Percentiles rank a stretch among this genome's conserved stretches.
Conservation (phyloP, 2,113 vertebrate species). For the Daphoenositta chrysoptera region DNA sequence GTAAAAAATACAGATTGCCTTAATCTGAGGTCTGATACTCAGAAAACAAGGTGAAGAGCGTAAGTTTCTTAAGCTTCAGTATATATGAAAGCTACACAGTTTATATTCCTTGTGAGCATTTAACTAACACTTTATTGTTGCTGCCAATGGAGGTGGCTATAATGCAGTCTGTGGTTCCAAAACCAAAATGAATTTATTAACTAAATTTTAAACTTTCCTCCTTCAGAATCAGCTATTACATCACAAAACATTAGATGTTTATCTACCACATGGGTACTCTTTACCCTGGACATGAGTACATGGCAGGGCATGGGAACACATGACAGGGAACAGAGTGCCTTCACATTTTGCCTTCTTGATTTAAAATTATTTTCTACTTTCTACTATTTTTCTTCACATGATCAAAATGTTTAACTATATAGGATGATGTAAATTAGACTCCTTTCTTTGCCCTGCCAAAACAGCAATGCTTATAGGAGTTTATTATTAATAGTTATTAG, state of each 20-base stretch:
- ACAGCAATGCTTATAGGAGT: neutral
- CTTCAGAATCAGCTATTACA: neutral
- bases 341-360: neutral
- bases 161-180: neutral
- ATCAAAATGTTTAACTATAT: neutral
- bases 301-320: accelerated
- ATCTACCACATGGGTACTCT: neutral
- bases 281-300: neutral
- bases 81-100: neutral
- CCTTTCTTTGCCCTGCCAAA: neutral
- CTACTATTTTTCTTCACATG: no score
- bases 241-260: neutral
- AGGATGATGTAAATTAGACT: neutral
- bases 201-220: neutral
- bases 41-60: neutral
- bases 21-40: neutral
- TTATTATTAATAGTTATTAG: neutral
- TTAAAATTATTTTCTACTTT: neutral
- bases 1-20: neutral
- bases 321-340: accelerated
- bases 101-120: neutral
- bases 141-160: neutral
- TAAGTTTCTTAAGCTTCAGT: neutral
- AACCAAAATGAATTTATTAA: neutral
- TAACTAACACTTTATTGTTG: neutral